phyloP scores from a whole-genome alignment of 2,888 invertebrate genomes.

The Beris chalybata region DNA sequence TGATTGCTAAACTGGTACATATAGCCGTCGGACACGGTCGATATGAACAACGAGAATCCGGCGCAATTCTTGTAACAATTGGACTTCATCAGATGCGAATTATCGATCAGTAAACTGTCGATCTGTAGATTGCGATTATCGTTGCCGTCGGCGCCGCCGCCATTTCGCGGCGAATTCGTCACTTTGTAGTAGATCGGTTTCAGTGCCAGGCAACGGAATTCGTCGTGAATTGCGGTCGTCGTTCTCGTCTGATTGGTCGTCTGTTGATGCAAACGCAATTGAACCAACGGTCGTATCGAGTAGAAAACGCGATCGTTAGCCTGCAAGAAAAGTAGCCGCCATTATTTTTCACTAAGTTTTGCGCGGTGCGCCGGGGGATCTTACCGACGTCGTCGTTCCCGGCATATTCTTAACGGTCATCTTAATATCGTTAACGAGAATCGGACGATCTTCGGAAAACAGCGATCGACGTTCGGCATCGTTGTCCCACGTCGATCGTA shows the following conservation, averaged over 20 bases:
- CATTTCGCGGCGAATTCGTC: not conserved
- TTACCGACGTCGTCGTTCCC: not conserved
- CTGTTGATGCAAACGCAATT: slow-evolving; percentile 22
- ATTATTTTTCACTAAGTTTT: not conserved
- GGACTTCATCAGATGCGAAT: slow-evolving; percentile 56
- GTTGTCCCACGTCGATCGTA: slow-evolving; percentile 35
- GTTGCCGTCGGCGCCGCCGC: too few relatives aligned
- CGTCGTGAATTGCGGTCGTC: slow-evolving; percentile 43
- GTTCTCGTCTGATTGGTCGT: not conserved
- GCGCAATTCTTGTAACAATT: slow-evolving; percentile 61
- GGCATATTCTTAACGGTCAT: slow-evolving; percentile 29
- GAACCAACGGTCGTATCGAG: slow-evolving; percentile 31
- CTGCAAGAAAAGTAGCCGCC: slow-evolving; percentile 8
- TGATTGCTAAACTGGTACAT: slow-evolving; percentile 68
- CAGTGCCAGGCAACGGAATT: slow-evolving; percentile 53
- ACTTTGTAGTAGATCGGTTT: slow-evolving; percentile 52
- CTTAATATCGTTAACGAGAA: slow-evolving; percentile 36
- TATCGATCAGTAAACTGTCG: slow-evolving; percentile 34
- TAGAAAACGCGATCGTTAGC: slow-evolving; percentile 30
- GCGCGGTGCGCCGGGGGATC: too few relatives aligned
- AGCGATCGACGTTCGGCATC: not conserved
- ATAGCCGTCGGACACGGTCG: slow-evolving; percentile 70
- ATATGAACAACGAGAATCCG: slow-evolving; percentile 66
- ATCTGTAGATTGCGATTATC: slow-evolving; percentile 42
- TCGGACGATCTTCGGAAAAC: slow-evolving; percentile 37